Evolutionary conservation across 23 tunicate genomes (phyloP).

Genomic region (Halocynthia roretzi): DNA sequence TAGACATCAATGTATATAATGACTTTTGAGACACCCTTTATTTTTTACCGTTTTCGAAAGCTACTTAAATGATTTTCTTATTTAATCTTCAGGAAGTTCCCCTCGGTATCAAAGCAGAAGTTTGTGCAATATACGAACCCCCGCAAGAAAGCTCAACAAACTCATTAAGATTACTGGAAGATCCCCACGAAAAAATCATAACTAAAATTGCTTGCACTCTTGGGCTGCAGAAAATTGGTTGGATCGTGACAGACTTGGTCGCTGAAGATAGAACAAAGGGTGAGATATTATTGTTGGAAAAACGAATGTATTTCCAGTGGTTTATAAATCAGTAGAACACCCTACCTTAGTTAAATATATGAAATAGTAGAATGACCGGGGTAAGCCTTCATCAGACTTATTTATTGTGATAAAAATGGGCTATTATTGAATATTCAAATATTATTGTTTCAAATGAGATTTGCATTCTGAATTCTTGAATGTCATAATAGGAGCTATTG

Average conservation of each 20-base stretch:
- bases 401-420: too few species aligned
- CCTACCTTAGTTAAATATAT: too few species aligned
- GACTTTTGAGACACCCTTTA: neutral
- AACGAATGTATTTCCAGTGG: too few species aligned
- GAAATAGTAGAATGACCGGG: too few species aligned
- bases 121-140: constrained; percentile 89
- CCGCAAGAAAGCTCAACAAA: constrained; percentile 59
- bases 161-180: constrained; percentile 32
- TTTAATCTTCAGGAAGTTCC: constrained; percentile 57
- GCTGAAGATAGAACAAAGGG: constrained; percentile 43
- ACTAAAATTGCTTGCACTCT: constrained; percentile 50
- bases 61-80: neutral
- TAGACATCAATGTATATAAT: too few species aligned
- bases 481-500: too few species aligned
- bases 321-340: too few species aligned
- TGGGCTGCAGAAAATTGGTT: constrained; percentile 64
- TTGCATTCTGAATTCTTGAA: too few species aligned
- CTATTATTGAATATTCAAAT: too few species aligned
- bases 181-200: constrained; percentile 39
- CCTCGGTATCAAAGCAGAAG: constrained; percentile 76
- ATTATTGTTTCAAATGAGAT: too few species aligned
- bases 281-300: neutral
- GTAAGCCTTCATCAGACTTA: too few species aligned
- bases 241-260: constrained; percentile 76
- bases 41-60: neutral